Evolutionary conservation across 2,888 invertebrate genomes (phyloP), one percentile per base, ranked within the genome.

Genomic region (Drosophila villosipedis): DNA sequence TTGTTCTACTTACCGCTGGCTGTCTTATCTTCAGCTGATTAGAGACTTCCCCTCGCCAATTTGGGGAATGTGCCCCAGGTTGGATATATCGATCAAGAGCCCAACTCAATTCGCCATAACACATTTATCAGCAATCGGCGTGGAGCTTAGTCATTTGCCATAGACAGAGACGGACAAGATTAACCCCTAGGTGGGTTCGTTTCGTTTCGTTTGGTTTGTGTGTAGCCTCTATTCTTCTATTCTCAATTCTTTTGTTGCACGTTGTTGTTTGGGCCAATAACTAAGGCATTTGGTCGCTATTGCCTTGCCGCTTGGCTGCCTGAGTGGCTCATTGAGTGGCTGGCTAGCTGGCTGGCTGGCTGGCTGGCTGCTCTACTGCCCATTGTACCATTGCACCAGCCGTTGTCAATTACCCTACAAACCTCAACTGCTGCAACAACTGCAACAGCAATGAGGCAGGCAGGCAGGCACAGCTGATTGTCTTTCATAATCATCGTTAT

Each of bases 351-450:
- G 22, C 22, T 35, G 35, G 10, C 19, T 30, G 28, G 0, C 14
- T 54, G 22, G 22, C 22, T 47, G 76, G 76, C 74, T 74, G 84
- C 83, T 84, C 85, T 69, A 85, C 75, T 84, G 73, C 57, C 57
- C 55, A 33, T 39, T 55, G 55, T 37, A 55, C 28, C 55, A 55
- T 37, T 41, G 68, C 69, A 58, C 53, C 74, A 78, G 77, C 64
- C 65, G 75, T 84, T 86, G 85, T 85, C 85, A 85, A 85, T 90
- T 85, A 90, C 85, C 89, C 90, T 85, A 85, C 78, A 85, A 90
- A 85, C 89, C 90, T 81, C 89, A 89, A 79, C 75, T 35, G 68
- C 80, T 37, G 30, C 35, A 69, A 41, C 55, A 43, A 33, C 65
- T 41, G 47, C 63, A 63, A 61, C 63, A 49, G 39, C 70, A 75